Percentiles rank a stretch among this genome's conserved stretches.
Conservation (phyloP, 1,140 invertebrate genomes). For the Acromyrmex heyeri region DNA sequence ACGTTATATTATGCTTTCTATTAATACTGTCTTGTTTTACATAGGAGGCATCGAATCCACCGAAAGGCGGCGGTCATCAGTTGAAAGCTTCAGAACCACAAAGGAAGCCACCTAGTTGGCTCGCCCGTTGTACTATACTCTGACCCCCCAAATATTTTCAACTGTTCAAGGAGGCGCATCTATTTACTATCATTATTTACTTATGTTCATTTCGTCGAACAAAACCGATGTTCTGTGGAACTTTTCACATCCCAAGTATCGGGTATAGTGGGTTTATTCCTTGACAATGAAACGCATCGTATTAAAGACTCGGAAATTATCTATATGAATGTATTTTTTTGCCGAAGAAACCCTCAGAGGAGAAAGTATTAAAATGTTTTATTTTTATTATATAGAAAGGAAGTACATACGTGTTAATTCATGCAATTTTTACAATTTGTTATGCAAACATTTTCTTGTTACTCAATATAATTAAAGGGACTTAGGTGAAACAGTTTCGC, state of each 20-base stretch:
- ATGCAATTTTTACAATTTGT: background rate
- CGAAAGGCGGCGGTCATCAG: slow-evolving; percentile 90
- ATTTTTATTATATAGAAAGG: slow-evolving; percentile 14
- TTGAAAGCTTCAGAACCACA: slow-evolving; percentile 90
- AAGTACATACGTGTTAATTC: slow-evolving; percentile 1
- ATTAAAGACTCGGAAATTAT: slow-evolving; percentile 81
- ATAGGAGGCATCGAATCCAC: slow-evolving; percentile 93
- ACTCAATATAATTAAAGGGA: slow-evolving; percentile 23
- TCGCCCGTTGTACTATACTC: slow-evolving; percentile 91
- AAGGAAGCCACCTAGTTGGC: slow-evolving; percentile 91
- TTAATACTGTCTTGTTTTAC: slow-evolving; percentile 71
- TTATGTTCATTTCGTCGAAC: slow-evolving; percentile 83
- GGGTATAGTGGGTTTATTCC: slow-evolving; percentile 81
- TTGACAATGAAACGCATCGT: slow-evolving; percentile 75
- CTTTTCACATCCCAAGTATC: slow-evolving; percentile 55
- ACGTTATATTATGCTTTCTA: background rate
- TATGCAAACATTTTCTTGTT: slow-evolving; percentile 7
- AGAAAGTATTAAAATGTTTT: slow-evolving; percentile 69
- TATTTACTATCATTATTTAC: slow-evolving; percentile 80
- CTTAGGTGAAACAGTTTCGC: background rate
- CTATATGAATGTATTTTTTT: slow-evolving; percentile 75
- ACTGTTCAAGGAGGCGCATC: slow-evolving; percentile 79
- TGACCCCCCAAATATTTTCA: slow-evolving; percentile 87
- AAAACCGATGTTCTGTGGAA: slow-evolving; percentile 80
- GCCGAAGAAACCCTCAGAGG: slow-evolving; percentile 76